Percentiles rank a stretch among this genome's conserved stretches.
Conservation (phyloP, 2,888 invertebrate genomes). For the Tipula vernalis region DNA sequence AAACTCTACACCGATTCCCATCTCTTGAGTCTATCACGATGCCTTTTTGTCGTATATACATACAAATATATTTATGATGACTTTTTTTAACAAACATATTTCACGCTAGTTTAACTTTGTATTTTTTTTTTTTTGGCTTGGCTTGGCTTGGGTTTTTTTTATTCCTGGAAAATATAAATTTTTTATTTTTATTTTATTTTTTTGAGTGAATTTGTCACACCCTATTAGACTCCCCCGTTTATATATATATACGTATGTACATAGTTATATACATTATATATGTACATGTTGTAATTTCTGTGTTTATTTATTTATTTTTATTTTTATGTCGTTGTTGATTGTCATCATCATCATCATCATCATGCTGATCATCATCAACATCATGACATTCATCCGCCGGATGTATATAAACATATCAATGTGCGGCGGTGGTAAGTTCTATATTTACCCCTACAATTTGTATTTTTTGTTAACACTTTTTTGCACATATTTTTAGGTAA, state of each 20-base stretch:
- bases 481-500: background rate
- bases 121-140: too few species aligned
- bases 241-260: background rate
- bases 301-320: background rate
- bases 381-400: slow-evolving; percentile 6
- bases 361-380: background rate
- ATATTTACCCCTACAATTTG: background rate
- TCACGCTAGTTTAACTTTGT: background rate
- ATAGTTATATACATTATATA: too few species aligned
- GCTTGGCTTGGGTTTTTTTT: background rate
- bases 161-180: background rate
- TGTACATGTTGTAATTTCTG: background rate
- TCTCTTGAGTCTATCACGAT: background rate
- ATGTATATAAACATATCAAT: slow-evolving; percentile 6
- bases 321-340: background rate
- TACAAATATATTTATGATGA: background rate
- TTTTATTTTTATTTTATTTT: background rate
- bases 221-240: slow-evolving; percentile 6
- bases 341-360: background rate
- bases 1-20: background rate
- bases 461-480: background rate
- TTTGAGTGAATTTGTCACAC: slow-evolving; percentile 4
- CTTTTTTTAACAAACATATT: background rate
- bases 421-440: background rate
- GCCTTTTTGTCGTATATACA: background rate